phyloP scores from a whole-genome alignment of 2,888 invertebrate genomes.

The Agrotis ipsilon region DNA sequence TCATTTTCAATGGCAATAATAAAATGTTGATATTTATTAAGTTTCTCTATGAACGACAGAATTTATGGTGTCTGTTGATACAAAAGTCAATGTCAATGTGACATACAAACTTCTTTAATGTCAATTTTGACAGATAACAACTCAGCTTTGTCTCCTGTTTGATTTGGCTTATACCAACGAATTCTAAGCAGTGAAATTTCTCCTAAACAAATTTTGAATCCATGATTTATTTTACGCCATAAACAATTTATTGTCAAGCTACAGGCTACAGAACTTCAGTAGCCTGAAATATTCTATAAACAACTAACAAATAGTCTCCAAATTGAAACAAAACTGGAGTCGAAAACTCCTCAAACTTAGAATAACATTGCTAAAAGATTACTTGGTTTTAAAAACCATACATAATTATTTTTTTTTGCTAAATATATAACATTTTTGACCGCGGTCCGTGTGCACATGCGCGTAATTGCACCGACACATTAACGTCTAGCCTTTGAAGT shows the following conservation, averaged over 20 bases:
- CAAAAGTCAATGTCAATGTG: background rate
- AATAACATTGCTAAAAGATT: background rate
- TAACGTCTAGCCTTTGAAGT: conserved; percentile 79
- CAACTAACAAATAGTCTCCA: background rate
- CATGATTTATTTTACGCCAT: background rate
- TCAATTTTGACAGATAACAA: conserved; percentile 1
- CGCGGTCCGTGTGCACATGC: conserved; percentile 49
- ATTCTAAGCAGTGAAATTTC: background rate
- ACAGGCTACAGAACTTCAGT: too few relatives aligned
- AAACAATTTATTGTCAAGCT: too few relatives aligned
- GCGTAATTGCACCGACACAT: conserved; percentile 79
- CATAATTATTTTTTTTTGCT: conserved; percentile 13
- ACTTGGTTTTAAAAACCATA: background rate
- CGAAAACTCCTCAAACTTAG: background rate
- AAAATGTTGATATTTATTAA: background rate
- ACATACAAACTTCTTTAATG: background rate
- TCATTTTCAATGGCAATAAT: background rate
- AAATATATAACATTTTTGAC: conserved; percentile 42
- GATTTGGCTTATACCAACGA: background rate
- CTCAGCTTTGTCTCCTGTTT: background rate
- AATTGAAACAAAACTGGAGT: background rate
- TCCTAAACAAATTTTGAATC: background rate
- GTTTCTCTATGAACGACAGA: background rate
- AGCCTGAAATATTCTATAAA: background rate
- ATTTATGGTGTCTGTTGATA: background rate